Percentiles rank a stretch among this genome's conserved stretches.
phyloP scores from a whole-genome alignment of 2,888 invertebrate species.

The Mimas tiliae region DNA sequence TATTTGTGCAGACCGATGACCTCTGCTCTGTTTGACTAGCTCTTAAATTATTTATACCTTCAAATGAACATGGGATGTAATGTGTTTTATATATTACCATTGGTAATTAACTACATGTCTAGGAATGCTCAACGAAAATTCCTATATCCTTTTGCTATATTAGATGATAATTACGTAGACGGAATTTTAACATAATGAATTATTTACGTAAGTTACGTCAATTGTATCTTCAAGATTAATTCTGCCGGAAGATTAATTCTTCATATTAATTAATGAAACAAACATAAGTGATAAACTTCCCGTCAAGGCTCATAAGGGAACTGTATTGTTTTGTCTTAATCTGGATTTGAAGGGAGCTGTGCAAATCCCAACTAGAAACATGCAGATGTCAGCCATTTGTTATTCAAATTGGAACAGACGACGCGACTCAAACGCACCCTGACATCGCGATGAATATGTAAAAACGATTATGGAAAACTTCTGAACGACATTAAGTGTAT shows the following conservation, averaged over 20 bases:
- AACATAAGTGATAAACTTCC: conserved; percentile 40
- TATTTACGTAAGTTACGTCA: neutral
- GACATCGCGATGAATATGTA: conserved; percentile 81
- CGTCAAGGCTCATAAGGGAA: conserved; percentile 50
- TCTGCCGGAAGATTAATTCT: neutral
- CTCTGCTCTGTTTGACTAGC: conserved; percentile 51
- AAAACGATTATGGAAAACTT: conserved; percentile 80
- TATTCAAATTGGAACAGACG: conserved; percentile 79
- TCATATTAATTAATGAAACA: neutral
- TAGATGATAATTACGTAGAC: neutral
- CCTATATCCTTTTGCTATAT: neutral
- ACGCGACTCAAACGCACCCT: conserved; percentile 77
- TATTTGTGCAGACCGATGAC: conserved; percentile 73
- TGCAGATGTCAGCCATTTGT: conserved; percentile 81
- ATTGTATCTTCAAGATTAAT: neutral
- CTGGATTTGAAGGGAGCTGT: conserved; percentile 57
- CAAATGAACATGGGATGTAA: conserved; percentile 25
- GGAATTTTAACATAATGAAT: neutral
- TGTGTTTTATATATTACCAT: conserved; percentile 22
- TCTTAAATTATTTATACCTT: conserved; percentile 20
- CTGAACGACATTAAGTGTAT: conserved; percentile 32
- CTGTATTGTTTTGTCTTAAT: conserved; percentile 58
- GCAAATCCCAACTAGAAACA: conserved; percentile 66
- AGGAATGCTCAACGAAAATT: conserved; percentile 29
- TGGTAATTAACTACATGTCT: conserved; percentile 19